These are phyloP conservation scores for Motacilla alba DNA, from an alignment of 2,113 vertebrate species.

Conservation along the genomic window DNA sequence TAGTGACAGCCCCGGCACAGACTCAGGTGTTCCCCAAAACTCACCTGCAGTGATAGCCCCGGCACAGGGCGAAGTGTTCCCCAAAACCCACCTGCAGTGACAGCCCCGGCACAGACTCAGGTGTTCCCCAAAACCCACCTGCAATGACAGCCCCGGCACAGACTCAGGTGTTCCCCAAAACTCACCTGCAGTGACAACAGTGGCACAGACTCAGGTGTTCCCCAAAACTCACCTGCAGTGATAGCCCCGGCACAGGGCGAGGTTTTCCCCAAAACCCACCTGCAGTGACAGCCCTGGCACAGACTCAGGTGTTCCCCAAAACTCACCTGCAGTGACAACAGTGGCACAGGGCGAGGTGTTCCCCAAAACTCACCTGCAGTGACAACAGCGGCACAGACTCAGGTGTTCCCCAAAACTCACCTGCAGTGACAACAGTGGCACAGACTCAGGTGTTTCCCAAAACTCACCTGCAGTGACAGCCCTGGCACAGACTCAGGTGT, in stretches of 20 bases:
- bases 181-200: neutral
- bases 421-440: neutral
- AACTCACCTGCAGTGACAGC: neutral
- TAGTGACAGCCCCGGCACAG: neutral
- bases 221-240: neutral
- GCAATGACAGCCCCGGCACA: neutral
- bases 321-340: neutral
- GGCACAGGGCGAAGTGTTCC: neutral
- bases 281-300: neutral
- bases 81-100: neutral
- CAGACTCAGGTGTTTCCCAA: neutral
- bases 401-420: too few relatives aligned
- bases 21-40: too few relatives aligned
- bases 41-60: neutral
- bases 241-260: rapidly evolving
- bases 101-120: neutral
- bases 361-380: neutral
- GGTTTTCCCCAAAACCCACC: too few relatives aligned
- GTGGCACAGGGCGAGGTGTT: rapidly evolving
- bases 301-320: too few relatives aligned
- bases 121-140: neutral
- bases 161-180: too few relatives aligned
- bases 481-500: too few relatives aligned
- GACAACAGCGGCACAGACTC: too few relatives aligned
- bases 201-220: neutral